Evolutionary conservation across 2,888 invertebrate genomes (phyloP), one percentile per base, ranked within the genome.

Genomic region (Atethmia centrago): DNA sequence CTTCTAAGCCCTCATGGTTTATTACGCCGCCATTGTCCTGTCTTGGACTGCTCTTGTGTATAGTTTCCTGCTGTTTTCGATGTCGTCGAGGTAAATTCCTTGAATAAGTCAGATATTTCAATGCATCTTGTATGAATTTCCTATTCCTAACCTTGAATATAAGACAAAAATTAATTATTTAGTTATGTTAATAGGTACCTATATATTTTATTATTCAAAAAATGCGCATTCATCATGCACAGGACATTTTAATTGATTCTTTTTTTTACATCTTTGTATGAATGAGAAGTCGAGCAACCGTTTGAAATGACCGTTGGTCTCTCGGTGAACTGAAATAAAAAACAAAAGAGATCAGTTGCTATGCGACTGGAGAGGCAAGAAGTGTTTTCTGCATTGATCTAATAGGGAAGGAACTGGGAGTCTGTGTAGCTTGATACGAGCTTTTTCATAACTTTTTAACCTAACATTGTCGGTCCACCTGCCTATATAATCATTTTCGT

Each of bases 271-370:
- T 16, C 5, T 19, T 25, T 53, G 16, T 10, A 58, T 58, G 62
- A 74, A 74, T 63, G 45, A 63, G 40, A 58, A 53, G 31, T 59
- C 40, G 28, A 8, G 7, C 12, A 62, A 66, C 66, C 51, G 45
- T 61, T 55, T 62, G 1, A 19, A 59, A 10, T 14, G 45, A 12
- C 49, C 40, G 40, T 53, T 74, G 45, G 51, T 49, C 14, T 10
- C 25, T n/a, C 47, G 31, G 12, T 61, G 21, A 10, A 61, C 4
- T 61, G 25, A 31, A 61, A 42, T 72, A 53, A 79, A 78, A 78
- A 59, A 8, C 47, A 75, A 58, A 71, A 42, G 56, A 36, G 7
- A 69, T 77, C 31, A 9, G 70, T 77, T 56, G 21, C 77, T 5
- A 77, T 56, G 31, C 3, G 31, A 31, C 40, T 77, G n/a, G 9